Base-by-base conservation (phyloP, 2,113 vertebrate genomes). In the Daubentonia madagascariensis region DNA sequence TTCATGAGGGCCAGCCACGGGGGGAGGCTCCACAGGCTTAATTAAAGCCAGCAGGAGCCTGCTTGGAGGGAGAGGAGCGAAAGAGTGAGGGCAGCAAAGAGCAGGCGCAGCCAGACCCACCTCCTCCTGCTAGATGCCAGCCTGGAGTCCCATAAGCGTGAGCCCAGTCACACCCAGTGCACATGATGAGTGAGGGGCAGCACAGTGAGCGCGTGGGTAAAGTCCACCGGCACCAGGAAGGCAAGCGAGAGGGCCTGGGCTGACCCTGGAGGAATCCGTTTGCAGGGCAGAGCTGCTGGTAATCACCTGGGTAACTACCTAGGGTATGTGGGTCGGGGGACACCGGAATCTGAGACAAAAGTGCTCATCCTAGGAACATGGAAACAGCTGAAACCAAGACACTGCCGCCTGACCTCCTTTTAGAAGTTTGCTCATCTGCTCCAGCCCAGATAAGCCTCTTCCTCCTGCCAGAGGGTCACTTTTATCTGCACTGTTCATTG, bases 11-110 rank as follows among this genome's bases (percentile, higher is more conserved):
- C 72, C n/a, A 67, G 65, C 76, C 89, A 96, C 97, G n/a, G 81
- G 97, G 96, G 96, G 97, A 98, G 94, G 85, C 54, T 98, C 92
- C 72, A 78, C 59, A 79, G 94, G n/a, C 70, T 97, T 98, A 94
- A 97, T 97, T 97, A 98, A 98, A 98, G 88, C 95, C 97, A 98
- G 92, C 91, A 98, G 76, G 88, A 90, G 96, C 61, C 91, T 84
- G 70, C 91, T 5, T 85, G 78, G 97, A 94, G 63, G 54, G 81
- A 95, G 45, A 95, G 61, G 88, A 97, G 93, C 63, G 81, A 59
- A 92, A 97, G 89, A 97, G 32, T 35, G 92, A 96, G 45, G 95
- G 67, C 76, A 96, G 96, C 52, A 54, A 96, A 95, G 67, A 94
- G 50, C 72, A 96, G 68, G 65, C 67, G 52, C 43, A 94, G 43